phyloP scores from a whole-genome alignment of 2,888 invertebrate species.

The Philereme transversata region DNA sequence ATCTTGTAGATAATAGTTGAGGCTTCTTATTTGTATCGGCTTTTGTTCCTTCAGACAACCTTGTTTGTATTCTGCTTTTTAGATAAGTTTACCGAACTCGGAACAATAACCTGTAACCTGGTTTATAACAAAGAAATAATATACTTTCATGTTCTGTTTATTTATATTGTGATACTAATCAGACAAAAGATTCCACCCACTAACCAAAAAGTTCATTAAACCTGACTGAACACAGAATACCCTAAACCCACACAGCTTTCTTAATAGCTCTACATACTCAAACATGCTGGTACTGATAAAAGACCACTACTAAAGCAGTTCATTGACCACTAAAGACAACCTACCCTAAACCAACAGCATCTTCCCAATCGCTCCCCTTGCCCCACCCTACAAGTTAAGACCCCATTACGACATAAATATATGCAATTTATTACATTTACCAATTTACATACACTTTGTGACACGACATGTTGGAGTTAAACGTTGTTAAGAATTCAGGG shows the following conservation, averaged over 20 bases:
- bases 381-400: constrained; percentile 67
- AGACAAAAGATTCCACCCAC: too few species aligned
- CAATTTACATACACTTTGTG: constrained; percentile 80
- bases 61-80: too few species aligned
- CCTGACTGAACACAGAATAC: constrained; percentile 11
- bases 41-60: too few species aligned
- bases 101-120: too few species aligned
- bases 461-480: constrained; percentile 70
- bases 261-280: constrained; percentile 51
- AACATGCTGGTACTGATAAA: constrained; percentile 9
- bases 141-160: too few species aligned
- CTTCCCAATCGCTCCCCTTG: constrained; percentile 52
- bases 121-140: too few species aligned
- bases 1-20: too few species aligned
- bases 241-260: constrained; percentile 41
- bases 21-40: too few species aligned
- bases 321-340: constrained; percentile 14
- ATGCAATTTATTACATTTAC: constrained; percentile 82
- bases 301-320: constrained; percentile 13
- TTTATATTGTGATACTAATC: too few species aligned
- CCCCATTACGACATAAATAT: constrained; percentile 78
- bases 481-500: constrained; percentile 58
- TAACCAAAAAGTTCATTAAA: constrained; percentile 1
- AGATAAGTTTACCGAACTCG: too few species aligned
- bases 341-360: constrained; percentile 42